Percentiles rank a stretch among this genome's conserved stretches.
phyloP scores from a whole-genome alignment of 2,797 vertebrate species.

The Luscinia megarhynchos region DNA sequence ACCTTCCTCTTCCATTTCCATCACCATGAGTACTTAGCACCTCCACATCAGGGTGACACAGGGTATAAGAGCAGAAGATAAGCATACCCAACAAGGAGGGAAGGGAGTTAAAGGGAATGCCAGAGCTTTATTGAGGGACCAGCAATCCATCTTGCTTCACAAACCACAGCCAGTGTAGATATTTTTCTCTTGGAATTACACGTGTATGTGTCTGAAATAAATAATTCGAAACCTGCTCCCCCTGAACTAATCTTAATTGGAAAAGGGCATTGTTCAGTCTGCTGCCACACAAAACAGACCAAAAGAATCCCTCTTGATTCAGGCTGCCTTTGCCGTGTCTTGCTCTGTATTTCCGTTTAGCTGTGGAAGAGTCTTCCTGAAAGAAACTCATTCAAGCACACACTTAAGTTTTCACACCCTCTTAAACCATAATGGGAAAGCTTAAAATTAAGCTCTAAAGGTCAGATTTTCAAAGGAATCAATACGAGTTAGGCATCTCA shows the following conservation, averaged over 20 bases:
- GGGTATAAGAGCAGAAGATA: background rate
- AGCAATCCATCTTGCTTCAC: constrained; percentile 34
- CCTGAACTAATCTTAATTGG: background rate
- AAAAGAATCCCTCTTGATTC: background rate
- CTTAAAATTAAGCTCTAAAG: constrained; percentile 57
- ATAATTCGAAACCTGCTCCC: background rate
- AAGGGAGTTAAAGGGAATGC: background rate
- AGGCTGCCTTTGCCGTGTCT: background rate
- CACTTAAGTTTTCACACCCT: background rate
- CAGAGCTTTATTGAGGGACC: background rate
- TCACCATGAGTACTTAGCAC: background rate
- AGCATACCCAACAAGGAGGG: background rate
- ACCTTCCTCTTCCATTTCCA: background rate
- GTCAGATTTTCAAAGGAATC: constrained; percentile 49
- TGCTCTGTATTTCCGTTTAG: background rate
- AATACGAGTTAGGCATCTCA: background rate
- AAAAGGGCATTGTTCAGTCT: constrained; percentile 12
- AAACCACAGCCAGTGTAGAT: background rate
- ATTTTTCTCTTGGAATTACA: constrained; percentile 35
- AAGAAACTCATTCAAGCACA: background rate
- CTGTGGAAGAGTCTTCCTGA: background rate
- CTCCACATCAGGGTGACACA: background rate
- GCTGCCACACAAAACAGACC: background rate
- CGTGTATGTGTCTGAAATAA: background rate
- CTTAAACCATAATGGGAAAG: constrained; percentile 25